Conservation (phyloP, 1,140 invertebrate genomes). For the Plectrocnemia conspersa region DNA sequence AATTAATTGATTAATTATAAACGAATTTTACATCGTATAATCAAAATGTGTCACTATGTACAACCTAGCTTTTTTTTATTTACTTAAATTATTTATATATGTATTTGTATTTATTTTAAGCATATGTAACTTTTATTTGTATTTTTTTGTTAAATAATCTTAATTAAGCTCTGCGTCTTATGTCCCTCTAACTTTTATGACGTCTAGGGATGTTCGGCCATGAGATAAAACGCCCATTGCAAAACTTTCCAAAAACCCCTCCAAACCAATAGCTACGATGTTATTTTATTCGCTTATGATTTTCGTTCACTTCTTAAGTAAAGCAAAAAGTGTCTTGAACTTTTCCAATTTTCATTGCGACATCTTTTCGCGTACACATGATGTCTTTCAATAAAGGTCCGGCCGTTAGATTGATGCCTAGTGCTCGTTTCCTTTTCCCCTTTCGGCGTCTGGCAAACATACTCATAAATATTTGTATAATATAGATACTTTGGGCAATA, state of each 20-base stretch:
- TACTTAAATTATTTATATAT: no score
- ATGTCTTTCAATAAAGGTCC: constrained; percentile 6
- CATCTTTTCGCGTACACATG: background rate
- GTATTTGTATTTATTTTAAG: no score
- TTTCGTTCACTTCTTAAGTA: no score
- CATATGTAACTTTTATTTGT: no score
- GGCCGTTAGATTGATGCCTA: constrained; percentile 3
- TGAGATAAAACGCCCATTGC: constrained; percentile 25
- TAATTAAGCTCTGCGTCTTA: constrained; percentile 10
- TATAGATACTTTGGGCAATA: constrained; percentile 10
- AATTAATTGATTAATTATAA: no score
- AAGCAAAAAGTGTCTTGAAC: background rate
- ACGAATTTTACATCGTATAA: no score
- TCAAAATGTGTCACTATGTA: no score
- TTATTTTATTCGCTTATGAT: constrained; percentile 4
- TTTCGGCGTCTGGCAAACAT: background rate
- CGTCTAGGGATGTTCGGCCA: constrained; percentile 18
- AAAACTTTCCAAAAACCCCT: constrained; percentile 1
- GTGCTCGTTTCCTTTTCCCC: background rate
- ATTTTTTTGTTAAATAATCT: no score
- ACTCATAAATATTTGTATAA: constrained; percentile 5
- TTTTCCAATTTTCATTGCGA: background rate
- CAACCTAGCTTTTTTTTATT: no score
- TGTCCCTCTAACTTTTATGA: constrained; percentile 26
- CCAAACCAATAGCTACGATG: background rate